These are phyloP conservation scores for Amorpha juglandis DNA, from an alignment of 2,888 invertebrate genomes.

Conservation along the genomic window DNA sequence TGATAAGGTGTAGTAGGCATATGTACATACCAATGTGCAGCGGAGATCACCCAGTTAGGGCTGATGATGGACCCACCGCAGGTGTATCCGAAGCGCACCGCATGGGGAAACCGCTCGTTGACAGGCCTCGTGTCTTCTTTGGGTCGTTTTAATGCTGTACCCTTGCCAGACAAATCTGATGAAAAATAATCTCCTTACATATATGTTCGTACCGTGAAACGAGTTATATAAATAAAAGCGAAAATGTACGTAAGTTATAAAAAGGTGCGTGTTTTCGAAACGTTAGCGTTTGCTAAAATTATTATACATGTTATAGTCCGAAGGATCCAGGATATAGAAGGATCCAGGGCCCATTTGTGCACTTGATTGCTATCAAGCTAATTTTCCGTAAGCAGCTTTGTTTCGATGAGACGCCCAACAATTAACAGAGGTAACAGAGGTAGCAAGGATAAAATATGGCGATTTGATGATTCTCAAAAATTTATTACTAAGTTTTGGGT, in stretches of 20 bases:
- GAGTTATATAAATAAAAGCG: neutral
- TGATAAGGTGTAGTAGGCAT: neutral
- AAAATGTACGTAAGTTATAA: neutral
- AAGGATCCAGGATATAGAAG: too few species aligned
- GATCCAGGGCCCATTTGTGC: too few species aligned
- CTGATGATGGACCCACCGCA: conserved; percentile 77
- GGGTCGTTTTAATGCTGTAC: conserved; percentile 8
- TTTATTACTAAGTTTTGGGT: too few species aligned
- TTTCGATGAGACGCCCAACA: too few species aligned
- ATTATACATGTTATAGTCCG: neutral
- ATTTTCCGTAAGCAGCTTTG: too few species aligned
- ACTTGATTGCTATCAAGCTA: too few species aligned
- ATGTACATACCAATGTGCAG: conserved; percentile 68
- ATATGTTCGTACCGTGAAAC: neutral
- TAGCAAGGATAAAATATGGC: too few species aligned
- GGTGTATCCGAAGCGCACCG: conserved; percentile 72
- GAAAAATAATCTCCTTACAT: conserved; percentile 22
- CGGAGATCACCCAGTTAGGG: conserved; percentile 69
- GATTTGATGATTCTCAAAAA: too few species aligned
- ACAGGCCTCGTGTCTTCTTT: conserved; percentile 40
- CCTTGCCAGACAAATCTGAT: conserved; percentile 27
- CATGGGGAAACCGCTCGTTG: conserved; percentile 62
- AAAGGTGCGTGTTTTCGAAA: neutral
- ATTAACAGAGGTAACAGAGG: too few species aligned
- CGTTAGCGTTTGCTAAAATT: neutral